Evolutionary conservation across 2,888 invertebrate genomes (phyloP).

Genomic region (Pachycephus smyrnensis): DNA sequence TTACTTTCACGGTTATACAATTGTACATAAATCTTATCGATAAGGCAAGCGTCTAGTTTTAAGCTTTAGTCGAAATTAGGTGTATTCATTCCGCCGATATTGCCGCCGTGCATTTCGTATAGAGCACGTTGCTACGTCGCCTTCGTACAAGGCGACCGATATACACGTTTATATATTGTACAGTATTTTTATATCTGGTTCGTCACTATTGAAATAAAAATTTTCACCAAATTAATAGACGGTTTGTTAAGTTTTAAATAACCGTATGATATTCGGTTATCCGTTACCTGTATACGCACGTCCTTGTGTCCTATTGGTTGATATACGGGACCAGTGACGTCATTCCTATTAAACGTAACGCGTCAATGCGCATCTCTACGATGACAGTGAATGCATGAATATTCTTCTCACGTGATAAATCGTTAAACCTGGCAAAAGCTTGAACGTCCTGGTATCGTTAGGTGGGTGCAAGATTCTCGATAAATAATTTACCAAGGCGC

Average conservation of each 20-base stretch:
- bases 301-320: neutral
- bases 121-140: neutral
- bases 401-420: constrained; percentile 35
- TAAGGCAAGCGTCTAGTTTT: neutral
- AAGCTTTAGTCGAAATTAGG: neutral
- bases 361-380: neutral
- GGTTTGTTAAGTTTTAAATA: neutral
- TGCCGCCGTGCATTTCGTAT: neutral
- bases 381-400: neutral
- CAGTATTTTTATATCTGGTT: constrained; percentile 57
- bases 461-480: constrained; percentile 28
- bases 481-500: constrained; percentile 49
- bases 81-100: constrained; percentile 1
- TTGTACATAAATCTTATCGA: neutral
- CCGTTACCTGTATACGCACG: neutral
- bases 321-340: neutral
- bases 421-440: constrained; percentile 14
- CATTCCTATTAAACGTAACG: neutral
- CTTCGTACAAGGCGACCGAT: constrained; percentile 12
- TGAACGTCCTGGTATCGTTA: constrained; percentile 1
- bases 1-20: neutral
- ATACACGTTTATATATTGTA: constrained; percentile 39
- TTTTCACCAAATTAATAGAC: neutral
- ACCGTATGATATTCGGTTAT: neutral
- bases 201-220: constrained; percentile 39